These are phyloP conservation scores for Sminthurinus aureus DNA, from an alignment of 2,888 invertebrate genomes.

Conservation along the genomic window DNA sequence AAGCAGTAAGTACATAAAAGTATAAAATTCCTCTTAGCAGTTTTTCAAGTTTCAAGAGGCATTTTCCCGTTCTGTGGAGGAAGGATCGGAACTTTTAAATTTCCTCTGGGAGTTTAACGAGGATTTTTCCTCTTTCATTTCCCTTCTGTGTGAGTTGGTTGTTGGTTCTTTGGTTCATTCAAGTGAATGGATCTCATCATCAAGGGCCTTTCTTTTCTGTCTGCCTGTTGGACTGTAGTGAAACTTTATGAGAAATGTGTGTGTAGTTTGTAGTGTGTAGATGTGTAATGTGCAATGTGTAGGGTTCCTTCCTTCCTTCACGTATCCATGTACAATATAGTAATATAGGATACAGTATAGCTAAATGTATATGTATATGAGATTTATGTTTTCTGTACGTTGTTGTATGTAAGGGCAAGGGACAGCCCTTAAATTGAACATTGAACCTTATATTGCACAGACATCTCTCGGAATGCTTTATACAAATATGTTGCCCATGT, in stretches of 20 bases:
- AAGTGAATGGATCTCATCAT: slow-evolving; percentile 25
- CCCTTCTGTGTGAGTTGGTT: neutral
- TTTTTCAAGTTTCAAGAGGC: neutral
- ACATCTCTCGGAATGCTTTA: neutral
- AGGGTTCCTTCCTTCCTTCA: too few species aligned
- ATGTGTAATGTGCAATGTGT: too few species aligned
- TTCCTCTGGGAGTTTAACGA: slow-evolving; percentile 33
- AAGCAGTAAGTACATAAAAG: too few species aligned
- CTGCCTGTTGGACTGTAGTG: neutral
- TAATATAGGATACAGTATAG: neutral
- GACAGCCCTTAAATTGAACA: slow-evolving; percentile 6
- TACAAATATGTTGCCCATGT: slow-evolving; percentile 6
- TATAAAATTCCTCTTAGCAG: too few species aligned
- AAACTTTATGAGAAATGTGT: neutral
- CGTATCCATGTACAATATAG: too few species aligned
- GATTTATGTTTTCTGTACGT: neutral
- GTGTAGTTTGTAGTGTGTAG: too few species aligned
- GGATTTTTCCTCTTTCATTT: slow-evolving; percentile 23
- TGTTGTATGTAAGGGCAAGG: neutral
- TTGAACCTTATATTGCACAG: neutral
- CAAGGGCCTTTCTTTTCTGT: slow-evolving; percentile 30
- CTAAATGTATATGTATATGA: neutral
- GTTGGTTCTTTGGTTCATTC: slow-evolving; percentile 31
- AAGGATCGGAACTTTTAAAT: neutral
- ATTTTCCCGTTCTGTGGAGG: neutral